These are phyloP conservation scores for Gavialis gangeticus DNA, from an alignment of 2,113 vertebrate genomes.

Conservation along the genomic window DNA sequence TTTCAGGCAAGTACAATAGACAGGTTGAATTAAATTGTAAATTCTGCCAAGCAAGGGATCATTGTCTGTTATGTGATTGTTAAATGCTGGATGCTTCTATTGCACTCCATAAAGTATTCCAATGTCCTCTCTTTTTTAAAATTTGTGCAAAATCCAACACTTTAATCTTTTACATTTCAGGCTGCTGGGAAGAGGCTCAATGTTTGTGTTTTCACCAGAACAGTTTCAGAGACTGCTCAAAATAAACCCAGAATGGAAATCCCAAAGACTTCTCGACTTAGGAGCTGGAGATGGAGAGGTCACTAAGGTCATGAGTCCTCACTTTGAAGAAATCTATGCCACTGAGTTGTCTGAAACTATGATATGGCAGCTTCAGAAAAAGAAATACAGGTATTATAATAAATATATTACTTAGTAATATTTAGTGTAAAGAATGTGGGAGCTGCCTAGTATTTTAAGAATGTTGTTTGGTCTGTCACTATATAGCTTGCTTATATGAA, in stretches of 20 bases:
- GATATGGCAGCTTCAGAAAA: conserved; percentile 98
- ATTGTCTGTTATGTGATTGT: conserved; percentile 5
- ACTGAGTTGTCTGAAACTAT: conserved; percentile 96
- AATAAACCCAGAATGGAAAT: conserved; percentile 91
- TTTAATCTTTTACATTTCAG: conserved; percentile 77
- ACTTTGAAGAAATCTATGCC: conserved; percentile 93
- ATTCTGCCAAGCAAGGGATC: conserved; percentile 23
- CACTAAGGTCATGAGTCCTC: conserved; percentile 93
- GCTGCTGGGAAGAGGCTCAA: conserved; percentile 94
- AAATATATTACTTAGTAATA: background rate
- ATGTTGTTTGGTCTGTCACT: background rate
- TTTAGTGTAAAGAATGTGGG: background rate
- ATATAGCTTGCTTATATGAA: background rate
- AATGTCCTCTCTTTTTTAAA: background rate
- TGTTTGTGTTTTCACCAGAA: conserved; percentile 96
- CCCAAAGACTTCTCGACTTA: conserved; percentile 91
- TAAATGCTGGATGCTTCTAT: conserved; percentile 6
- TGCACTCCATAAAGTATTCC: background rate
- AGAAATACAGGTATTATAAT: conserved; percentile 88
- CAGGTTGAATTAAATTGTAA: conserved; percentile 43
- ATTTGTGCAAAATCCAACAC: conserved; percentile 4
- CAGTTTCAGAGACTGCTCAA: conserved; percentile 92
- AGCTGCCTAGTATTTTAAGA: background rate
- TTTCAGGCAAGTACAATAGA: conserved; percentile 21
- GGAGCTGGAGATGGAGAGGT: conserved; percentile 97